Conservation (phyloP, 2,113 vertebrate genomes). For the Triplophysa tibetana region DNA sequence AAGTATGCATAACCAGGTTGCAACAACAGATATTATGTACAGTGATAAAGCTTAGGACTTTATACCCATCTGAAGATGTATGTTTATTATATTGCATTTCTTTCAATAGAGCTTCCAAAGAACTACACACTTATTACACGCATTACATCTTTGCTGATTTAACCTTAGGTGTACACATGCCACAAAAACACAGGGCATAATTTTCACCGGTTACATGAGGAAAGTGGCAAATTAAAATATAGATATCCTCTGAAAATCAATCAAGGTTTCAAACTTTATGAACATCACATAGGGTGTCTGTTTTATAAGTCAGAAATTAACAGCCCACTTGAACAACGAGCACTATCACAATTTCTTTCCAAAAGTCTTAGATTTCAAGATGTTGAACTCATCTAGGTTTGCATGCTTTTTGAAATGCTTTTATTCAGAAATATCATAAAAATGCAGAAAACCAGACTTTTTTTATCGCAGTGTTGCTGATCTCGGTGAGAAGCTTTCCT, state of each 20-base stretch:
- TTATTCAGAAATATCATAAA: background rate
- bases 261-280: background rate
- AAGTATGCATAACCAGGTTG: too few species aligned
- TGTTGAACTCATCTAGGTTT: background rate
- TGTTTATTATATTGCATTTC: too few species aligned
- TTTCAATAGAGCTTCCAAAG: too few species aligned
- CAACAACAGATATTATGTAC: too few species aligned
- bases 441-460: background rate
- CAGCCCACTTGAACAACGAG: background rate
- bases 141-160: background rate
- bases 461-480: constrained; percentile 20
- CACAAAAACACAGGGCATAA: background rate
- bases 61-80: too few species aligned
- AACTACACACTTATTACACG: background rate
- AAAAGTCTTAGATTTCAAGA: constrained; percentile 7
- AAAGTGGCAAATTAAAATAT: background rate
- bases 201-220: background rate
- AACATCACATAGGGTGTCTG: background rate
- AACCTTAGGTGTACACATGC: background rate
- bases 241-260: background rate
- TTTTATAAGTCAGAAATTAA: background rate
- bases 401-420: background rate
- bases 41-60: too few species aligned
- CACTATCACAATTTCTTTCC: background rate
- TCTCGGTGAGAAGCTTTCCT: background rate